Conservation (phyloP, 2,888 invertebrate species). For the Poecilus cupreus region DNA sequence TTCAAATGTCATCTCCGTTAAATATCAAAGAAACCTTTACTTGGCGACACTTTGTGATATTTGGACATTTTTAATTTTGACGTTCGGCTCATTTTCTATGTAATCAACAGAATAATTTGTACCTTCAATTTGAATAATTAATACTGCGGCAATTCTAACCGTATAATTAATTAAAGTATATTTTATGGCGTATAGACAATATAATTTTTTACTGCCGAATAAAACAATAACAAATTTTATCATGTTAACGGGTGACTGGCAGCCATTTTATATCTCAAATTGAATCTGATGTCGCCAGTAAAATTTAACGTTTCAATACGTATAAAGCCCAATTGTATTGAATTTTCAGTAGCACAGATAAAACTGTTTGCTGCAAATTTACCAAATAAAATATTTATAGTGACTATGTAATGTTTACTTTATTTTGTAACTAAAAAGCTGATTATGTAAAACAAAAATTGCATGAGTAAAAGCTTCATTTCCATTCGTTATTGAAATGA, state of each 20-base stretch:
- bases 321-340: slow-evolving; percentile 6
- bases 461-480: neutral
- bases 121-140: too few species aligned
- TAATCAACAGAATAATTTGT: too few species aligned
- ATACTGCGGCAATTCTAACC: neutral
- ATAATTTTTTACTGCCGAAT: slow-evolving; percentile 4
- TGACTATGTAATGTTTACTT: neutral
- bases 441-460: slow-evolving; percentile 7
- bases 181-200: neutral
- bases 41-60: too few species aligned
- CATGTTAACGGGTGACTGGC: slow-evolving; percentile 35
- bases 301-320: slow-evolving; percentile 33
- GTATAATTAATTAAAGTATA: neutral
- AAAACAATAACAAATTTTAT: slow-evolving; percentile 33
- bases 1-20: neutral
- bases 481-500: slow-evolving; percentile 14
- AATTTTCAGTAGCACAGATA: slow-evolving; percentile 10
- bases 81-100: too few species aligned
- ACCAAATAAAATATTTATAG: slow-evolving; percentile 34
- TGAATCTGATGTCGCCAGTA: slow-evolving; percentile 21
- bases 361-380: slow-evolving; percentile 31
- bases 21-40: too few species aligned
- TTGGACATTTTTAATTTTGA: too few species aligned
- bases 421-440: slow-evolving; percentile 8
- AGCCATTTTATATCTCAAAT: slow-evolving; percentile 12